phyloP scores from a whole-genome alignment of 2,888 invertebrate genomes.

The Acleris laterana region DNA sequence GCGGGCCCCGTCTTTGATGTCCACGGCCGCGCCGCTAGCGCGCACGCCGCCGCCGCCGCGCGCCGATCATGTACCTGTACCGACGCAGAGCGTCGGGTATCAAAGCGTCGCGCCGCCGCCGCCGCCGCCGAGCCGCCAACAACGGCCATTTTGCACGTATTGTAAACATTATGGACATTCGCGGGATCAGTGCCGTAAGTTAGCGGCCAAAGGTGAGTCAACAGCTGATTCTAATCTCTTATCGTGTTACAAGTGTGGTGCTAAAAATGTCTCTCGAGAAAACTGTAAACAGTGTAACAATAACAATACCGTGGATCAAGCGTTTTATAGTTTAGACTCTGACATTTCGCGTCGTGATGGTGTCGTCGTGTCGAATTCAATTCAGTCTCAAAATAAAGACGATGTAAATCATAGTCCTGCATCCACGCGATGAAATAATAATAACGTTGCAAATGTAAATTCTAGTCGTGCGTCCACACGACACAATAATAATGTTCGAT shows the following conservation, averaged over 20 bases:
- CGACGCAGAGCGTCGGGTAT: neutral
- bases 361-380: too few species aligned
- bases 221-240: neutral
- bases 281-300: neutral
- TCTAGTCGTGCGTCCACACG: too few species aligned
- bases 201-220: neutral
- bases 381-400: too few species aligned
- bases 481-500: too few species aligned
- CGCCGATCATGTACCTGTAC: neutral
- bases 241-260: neutral
- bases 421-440: too few species aligned
- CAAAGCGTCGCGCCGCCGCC: neutral
- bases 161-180: neutral
- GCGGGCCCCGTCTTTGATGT: neutral
- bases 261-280: neutral
- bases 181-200: constrained; percentile 1
- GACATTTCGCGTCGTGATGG: neutral
- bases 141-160: neutral
- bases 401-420: too few species aligned
- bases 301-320: neutral
- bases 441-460: too few species aligned
- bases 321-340: neutral
- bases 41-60: neutral
- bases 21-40: neutral
- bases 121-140: neutral